Conservation (phyloP, 1,140 invertebrate genomes). For the Cydia strobilella region DNA sequence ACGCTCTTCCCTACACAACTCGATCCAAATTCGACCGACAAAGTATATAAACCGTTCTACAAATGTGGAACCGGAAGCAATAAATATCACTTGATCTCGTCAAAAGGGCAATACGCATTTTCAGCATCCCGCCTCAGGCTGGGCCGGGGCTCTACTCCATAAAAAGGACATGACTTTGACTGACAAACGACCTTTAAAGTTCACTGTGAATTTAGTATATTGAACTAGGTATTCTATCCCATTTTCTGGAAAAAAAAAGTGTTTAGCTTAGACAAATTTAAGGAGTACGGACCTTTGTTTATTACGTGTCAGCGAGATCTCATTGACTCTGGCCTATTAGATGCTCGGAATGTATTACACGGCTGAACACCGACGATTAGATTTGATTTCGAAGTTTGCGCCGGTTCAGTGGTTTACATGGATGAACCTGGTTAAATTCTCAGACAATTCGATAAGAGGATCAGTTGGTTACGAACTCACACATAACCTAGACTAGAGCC, state of each 20-base stretch:
- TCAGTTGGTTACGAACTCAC: too few species aligned
- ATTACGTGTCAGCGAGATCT: slow-evolving; percentile 6
- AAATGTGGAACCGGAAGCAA: neutral
- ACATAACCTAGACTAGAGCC: too few species aligned
- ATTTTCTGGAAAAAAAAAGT: neutral
- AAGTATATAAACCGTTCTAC: neutral
- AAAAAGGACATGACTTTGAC: slow-evolving; percentile 9
- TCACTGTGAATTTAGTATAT: neutral
- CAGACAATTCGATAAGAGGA: neutral
- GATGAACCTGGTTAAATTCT: neutral
- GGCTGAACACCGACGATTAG: slow-evolving; percentile 31
- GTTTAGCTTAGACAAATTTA: neutral
- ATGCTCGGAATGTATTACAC: slow-evolving; percentile 44
- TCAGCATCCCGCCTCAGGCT: neutral
- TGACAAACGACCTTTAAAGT: neutral
- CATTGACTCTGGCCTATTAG: slow-evolving; percentile 35
- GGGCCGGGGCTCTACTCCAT: neutral
- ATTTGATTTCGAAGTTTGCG: slow-evolving; percentile 31
- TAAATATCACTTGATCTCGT: neutral
- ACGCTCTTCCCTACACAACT: neutral
- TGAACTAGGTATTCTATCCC: neutral
- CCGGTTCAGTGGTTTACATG: neutral
- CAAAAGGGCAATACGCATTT: neutral
- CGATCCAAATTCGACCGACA: neutral
- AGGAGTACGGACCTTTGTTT: neutral